Evolutionary conservation across 2,797 vertebrate genomes (phyloP), one percentile per base, ranked within the genome.

Genomic region (Neosilurus hyrtlii): DNA sequence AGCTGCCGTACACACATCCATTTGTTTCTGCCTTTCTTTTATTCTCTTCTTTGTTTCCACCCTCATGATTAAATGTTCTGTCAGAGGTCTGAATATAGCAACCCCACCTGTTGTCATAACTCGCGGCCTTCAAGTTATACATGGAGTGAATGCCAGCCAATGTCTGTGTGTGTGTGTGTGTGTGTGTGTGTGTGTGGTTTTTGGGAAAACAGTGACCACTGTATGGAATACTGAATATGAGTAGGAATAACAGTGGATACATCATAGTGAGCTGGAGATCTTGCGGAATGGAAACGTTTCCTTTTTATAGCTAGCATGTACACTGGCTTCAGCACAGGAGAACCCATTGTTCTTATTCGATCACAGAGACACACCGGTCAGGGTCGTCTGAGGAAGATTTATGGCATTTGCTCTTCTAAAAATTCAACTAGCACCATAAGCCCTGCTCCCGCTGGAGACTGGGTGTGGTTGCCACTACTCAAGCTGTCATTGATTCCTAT

Each of bases 21-120:
- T 73, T 16, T 6, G 57, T 56, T 3, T 14, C 70, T n/a, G n/a
- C 9, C 71, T 61, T 66, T 75, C 30, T 54, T 76, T 52, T 4
- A 9, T 71, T 11, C 54, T 63, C 22, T 52, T 51, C 35, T 76
- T 52, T 87, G 81, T 83, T 80, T 49, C 71, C 59, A 24, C 66
- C 73, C 82, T 81, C 67, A 70, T 76, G 81, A 61, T 80, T 85
- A 83, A 85, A 72, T 43, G 82, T 81, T 84, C 73, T 6, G 78
- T 83, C 86, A 76, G 80, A 20, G 71, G 54, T 80, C 86, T 78
- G 57, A 84, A 89, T 90, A 88, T 89, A 90, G 88, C 83, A 84
- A 67, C 30, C 37, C 82, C 90, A 91, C 89, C 89, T 91, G 89
- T 89, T 83, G 80, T 81, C 82, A 87, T 85, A 85, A 86, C 80